Base-by-base conservation (phyloP, 92 coral and sea anemone genomes). In the Umimayanthus chanpuru region DNA sequence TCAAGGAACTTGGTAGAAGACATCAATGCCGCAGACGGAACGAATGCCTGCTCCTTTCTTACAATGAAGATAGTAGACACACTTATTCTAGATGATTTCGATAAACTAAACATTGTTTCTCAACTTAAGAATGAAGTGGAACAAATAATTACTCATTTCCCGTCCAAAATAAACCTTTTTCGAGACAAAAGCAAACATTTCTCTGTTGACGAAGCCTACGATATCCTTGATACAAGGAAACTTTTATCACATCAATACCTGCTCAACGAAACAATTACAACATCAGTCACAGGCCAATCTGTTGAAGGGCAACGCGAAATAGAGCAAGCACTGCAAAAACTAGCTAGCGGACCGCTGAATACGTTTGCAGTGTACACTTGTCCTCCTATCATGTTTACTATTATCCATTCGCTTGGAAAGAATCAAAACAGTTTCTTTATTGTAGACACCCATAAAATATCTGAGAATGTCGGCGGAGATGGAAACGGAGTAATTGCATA, bases 31-130 rank as follows among this genome's bases (percentile, higher is more conserved):
- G 68, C 23, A 30, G 92, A 90, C 50, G 92, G 87, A 16, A 86
- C 92, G 0, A 90, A 90, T 90, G 80, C 91, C 2, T 90, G 92
- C 41, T 25, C 80, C 85, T 90, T 77, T 53, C 71, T 87, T 9
- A 55, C 87, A 1, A 39, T 88, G 58, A 66, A 88, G 38, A 86
- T 71, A 56, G 70, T 79, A 78, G 44, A 90, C 73, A 73, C 41
- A 23, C 68, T 90, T 64, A 61, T 8, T 21, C 38, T 32, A 29
- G 6, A 32, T 61, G 66, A 73, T 58, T 28, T 29, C 26, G 9
- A 68, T 81, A 29, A 30, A 66, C 36, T 72, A 71, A 88, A 88
- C 38, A 73, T 26, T 53, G 21, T 25, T 68, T 30, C 47, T 21
- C 58, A 88, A 81, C 10, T 89, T 32, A 89, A 77, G 38, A 30